A percentile compares a stretch with the other conserved stretches of the same genome.
Evolutionary conservation across 2,113 vertebrate genomes (phyloP).

Genomic region (Salvelinus alpinus): DNA sequence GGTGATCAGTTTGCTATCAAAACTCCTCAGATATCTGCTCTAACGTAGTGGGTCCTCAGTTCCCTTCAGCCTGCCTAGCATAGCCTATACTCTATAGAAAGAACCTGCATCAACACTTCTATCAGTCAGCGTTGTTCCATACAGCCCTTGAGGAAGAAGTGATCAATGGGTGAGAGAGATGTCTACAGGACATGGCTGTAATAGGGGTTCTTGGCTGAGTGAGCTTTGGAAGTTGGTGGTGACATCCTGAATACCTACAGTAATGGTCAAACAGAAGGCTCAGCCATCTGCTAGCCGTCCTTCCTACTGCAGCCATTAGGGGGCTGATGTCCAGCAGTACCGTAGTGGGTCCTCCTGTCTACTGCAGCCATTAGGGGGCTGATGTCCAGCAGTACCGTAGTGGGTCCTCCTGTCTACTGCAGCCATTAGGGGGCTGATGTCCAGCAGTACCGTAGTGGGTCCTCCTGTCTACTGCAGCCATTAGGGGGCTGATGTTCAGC

Average conservation of each 20-base stretch:
- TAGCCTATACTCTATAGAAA: neutral
- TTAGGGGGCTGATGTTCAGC: too few species aligned
- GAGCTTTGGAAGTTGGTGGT: slow-evolving; percentile 39
- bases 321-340: slow-evolving; percentile 27
- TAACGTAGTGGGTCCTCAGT: too few species aligned
- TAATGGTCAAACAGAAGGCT: slow-evolving; percentile 65
- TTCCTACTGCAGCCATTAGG: neutral
- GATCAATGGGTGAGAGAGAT: slow-evolving; percentile 12
- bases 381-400: too few species aligned
- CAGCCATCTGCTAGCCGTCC: slow-evolving; percentile 62
- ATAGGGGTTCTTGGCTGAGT: slow-evolving; percentile 7
- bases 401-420: too few species aligned
- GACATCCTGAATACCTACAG: slow-evolving; percentile 51
- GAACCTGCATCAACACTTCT: slow-evolving; percentile 5
- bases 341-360: neutral
- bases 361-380: slow-evolving; percentile 5
- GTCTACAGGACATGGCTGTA: slow-evolving; percentile 1
- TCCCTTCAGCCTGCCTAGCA: too few species aligned
- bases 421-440: too few species aligned
- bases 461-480: too few species aligned
- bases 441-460: too few species aligned
- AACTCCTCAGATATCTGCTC: too few species aligned
- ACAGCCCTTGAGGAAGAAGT: slow-evolving; percentile 48
- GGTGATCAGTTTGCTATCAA: too few species aligned
- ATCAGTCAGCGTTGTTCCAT: slow-evolving; percentile 59